A percentile compares a stretch with the other conserved stretches of the same genome.
Conservation (phyloP, 1,140 invertebrate species). For the Bactericera cockerelli region DNA sequence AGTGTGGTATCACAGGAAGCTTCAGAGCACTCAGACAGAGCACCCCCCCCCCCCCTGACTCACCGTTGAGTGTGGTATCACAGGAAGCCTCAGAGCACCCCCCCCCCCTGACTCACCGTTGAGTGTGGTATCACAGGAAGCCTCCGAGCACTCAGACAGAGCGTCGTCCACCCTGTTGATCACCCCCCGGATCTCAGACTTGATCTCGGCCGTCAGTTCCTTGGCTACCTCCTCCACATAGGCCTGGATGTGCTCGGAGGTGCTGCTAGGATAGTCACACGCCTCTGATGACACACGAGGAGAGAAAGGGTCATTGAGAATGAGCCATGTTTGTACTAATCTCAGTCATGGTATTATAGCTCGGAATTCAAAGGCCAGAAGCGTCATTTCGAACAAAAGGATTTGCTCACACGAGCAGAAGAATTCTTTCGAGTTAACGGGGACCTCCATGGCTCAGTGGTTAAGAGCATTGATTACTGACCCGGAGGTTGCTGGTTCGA, state of each 20-base stretch:
- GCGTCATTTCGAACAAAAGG: too few species aligned
- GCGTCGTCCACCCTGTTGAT: constrained; percentile 61
- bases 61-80: too few species aligned
- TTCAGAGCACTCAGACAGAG: too few species aligned
- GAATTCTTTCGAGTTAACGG: too few species aligned
- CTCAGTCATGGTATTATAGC: background rate
- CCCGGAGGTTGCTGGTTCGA: too few species aligned
- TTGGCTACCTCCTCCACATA: constrained; percentile 59
- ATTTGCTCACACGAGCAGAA: too few species aligned
- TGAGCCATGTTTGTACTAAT: background rate
- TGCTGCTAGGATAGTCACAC: background rate
- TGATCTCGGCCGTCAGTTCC: constrained; percentile 61
- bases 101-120: too few species aligned
- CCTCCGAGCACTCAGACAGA: constrained; percentile 39
- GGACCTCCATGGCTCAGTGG: too few species aligned
- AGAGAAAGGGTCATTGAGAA: background rate
- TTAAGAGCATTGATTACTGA: too few species aligned
- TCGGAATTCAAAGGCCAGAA: background rate
- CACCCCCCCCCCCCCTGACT: too few species aligned
- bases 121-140: constrained; percentile 3
- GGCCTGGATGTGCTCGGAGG: constrained; percentile 44
- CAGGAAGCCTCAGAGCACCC: too few species aligned
- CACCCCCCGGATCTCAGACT: constrained; percentile 61
- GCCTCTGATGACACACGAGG: background rate
- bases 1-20: too few species aligned